Conservation (phyloP, 2,113 vertebrate genomes). For the Cercocebus atys region DNA sequence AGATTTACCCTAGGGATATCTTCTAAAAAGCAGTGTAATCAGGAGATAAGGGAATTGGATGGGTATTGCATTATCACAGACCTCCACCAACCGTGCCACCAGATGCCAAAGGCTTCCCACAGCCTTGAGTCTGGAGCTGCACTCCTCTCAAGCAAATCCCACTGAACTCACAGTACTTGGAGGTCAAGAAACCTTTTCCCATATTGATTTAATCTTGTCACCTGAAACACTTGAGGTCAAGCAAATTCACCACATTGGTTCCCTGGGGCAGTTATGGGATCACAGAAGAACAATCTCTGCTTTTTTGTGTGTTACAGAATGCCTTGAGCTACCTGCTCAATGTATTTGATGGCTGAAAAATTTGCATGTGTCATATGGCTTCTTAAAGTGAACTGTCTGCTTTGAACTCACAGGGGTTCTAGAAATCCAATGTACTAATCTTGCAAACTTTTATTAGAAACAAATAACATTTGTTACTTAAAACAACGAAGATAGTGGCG, state of each 20-base stretch:
- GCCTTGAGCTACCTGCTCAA: background rate
- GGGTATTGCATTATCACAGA: slow-evolving; percentile 8
- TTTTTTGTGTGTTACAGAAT: slow-evolving; percentile 10
- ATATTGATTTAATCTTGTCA: slow-evolving; percentile 50
- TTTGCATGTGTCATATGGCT: slow-evolving; percentile 4
- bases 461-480: slow-evolving; percentile 35
- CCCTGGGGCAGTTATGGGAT: background rate
- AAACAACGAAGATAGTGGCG: background rate
- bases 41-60: slow-evolving; percentile 66
- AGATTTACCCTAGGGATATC: slow-evolving; percentile 67
- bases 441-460: slow-evolving; percentile 44
- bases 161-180: slow-evolving; percentile 8
- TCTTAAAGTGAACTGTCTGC: slow-evolving; percentile 35
- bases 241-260: background rate
- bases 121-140: background rate
- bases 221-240: slow-evolving; percentile 19
- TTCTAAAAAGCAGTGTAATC: slow-evolving; percentile 59
- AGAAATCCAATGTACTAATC: slow-evolving; percentile 58
- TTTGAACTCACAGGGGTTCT: slow-evolving; percentile 47
- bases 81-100: background rate
- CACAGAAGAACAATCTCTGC: background rate
- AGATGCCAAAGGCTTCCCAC: slow-evolving; percentile 22
- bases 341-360: background rate
- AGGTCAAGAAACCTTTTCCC: slow-evolving; percentile 31
- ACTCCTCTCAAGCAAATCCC: background rate